Base-by-base conservation (phyloP, 2,797 vertebrate species). In the Agapornis canus region DNA sequence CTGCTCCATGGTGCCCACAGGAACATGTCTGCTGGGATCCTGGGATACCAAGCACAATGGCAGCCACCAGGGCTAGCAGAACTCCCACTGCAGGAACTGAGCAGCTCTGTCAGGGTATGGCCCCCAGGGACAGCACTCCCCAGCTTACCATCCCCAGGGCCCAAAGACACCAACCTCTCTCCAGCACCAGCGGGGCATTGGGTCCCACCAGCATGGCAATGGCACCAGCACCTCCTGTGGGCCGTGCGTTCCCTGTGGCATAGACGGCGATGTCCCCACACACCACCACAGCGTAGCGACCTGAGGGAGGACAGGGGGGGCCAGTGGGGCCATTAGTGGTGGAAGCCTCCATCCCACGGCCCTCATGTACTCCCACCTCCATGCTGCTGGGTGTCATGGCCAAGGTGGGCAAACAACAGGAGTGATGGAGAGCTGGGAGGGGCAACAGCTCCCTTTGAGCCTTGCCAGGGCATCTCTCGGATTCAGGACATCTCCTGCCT, bases 181-280 rank as follows among this genome's bases (percentile, higher is more conserved):
- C 98, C 20, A 98, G 95, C 39, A 95, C 96, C 89, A 98, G 93
- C 0, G 98, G 98, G 35, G 98, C 98, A 0, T 98, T 82, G 39
- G 98, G 98, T 35, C 98, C 98, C 42, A 98, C 95, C 94, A 98
- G 96, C 98, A 98, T 98, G 10, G 98, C 98, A 1, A 98, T 95
- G 4, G 98, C 98, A 13, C 98, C 98, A 0, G 98, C 98, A 4
- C 98, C 98, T 22, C 98, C 98, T 0, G 97, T 98, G 66, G 98
- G 97, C 25, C 98, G 96, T 0, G 96, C 96, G 0, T 96, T 98
- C 13, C 97, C 98, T 0, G 76, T 96, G 57, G 98, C 96, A 0
- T 98, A 98, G 61, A 98, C 98, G 0, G 98, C 98, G 0, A 98
- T 98, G 65, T 98, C 98, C 22, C 98, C 98, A 0, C 98, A 98